Conservation (phyloP, 2,888 invertebrate genomes). For the Teleogryllus oceanicus region DNA sequence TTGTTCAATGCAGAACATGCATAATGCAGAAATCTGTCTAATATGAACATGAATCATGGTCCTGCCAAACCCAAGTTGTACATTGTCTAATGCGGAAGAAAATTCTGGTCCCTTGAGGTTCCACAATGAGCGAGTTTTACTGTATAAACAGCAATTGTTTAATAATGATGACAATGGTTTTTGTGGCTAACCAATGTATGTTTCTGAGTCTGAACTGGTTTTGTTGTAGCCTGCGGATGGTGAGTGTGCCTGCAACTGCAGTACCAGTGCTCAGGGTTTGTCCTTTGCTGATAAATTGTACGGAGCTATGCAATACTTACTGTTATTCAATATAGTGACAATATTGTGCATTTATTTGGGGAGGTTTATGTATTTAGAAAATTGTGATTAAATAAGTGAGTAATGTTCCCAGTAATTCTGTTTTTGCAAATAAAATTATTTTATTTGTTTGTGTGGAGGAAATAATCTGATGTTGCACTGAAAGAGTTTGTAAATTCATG, state of each 20-base stretch:
- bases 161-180: no score
- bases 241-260: not conserved
- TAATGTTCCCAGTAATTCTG: not conserved
- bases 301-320: not conserved
- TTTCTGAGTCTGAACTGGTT: not conserved
- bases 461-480: not conserved
- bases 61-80: no score
- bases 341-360: constrained; percentile 18
- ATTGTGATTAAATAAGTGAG: not conserved
- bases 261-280: constrained; percentile 18
- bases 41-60: no score
- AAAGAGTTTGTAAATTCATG: not conserved
- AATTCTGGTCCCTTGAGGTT: no score
- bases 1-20: no score
- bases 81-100: no score
- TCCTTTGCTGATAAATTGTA: not conserved
- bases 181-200: no score
- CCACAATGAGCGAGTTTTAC: no score
- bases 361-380: no score
- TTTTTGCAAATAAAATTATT: not conserved
- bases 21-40: no score
- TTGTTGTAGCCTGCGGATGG: not conserved
- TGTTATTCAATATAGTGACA: not conserved
- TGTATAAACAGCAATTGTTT: no score
- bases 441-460: not conserved